Evolutionary conservation across 1,140 invertebrate genomes (phyloP).

Genomic region (Orius laevigatus): DNA sequence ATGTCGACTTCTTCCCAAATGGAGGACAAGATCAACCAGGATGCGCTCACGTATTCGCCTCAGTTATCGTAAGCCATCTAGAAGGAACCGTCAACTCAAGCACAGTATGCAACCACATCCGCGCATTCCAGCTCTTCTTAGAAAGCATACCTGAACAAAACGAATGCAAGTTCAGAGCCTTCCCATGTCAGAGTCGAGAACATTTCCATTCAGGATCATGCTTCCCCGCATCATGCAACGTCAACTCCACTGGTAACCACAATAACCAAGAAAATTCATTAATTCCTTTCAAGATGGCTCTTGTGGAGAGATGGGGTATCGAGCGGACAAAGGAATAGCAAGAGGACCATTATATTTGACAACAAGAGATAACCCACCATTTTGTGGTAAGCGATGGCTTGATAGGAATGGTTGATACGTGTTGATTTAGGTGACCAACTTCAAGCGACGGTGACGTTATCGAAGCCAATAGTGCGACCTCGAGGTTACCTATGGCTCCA

Average conservation of each 20-base stretch:
- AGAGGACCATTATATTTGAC: slow-evolving; percentile 29
- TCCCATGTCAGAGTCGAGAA: slow-evolving; percentile 29
- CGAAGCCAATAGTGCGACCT: slow-evolving; percentile 24
- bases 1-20: slow-evolving; percentile 59
- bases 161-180: slow-evolving; percentile 30
- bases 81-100: slow-evolving; percentile 26
- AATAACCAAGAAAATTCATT: neutral
- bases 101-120: slow-evolving; percentile 27
- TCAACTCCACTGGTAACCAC: slow-evolving; percentile 29
- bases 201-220: slow-evolving; percentile 29
- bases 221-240: slow-evolving; percentile 28
- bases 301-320: slow-evolving; percentile 24
- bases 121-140: slow-evolving; percentile 24
- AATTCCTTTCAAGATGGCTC: slow-evolving; percentile 17
- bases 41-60: slow-evolving; percentile 36
- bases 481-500: slow-evolving; percentile 27
- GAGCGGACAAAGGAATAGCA: slow-evolving; percentile 17
- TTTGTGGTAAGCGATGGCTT: slow-evolving; percentile 29
- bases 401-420: neutral
- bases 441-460: slow-evolving; percentile 27
- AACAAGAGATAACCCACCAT: slow-evolving; percentile 29
- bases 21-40: slow-evolving; percentile 54
- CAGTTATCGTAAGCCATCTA: slow-evolving; percentile 33
- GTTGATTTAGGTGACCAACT: slow-evolving; percentile 28
- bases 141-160: slow-evolving; percentile 20